These are phyloP conservation scores for Acanthosoma haemorrhoidale DNA, from an alignment of 2,888 invertebrate genomes.

Conservation along the genomic window DNA sequence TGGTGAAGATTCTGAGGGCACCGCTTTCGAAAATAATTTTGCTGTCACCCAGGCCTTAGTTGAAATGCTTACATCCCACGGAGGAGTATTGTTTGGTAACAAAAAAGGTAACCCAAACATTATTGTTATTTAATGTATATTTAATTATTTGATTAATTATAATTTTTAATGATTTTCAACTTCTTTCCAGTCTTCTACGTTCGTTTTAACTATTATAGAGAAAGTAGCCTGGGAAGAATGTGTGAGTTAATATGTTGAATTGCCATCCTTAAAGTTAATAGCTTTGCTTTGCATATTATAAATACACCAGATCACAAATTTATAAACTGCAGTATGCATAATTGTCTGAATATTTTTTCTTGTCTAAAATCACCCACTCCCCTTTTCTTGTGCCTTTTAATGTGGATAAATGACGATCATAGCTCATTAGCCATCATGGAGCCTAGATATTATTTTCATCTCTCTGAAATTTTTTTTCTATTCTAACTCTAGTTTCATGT, in stretches of 20 bases:
- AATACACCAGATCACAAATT: too few species aligned
- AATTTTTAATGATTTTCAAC: neutral
- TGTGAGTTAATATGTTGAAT: neutral
- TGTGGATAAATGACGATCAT: too few species aligned
- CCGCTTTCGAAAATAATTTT: conserved; percentile 45
- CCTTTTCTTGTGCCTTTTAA: too few species aligned
- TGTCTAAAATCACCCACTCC: too few species aligned
- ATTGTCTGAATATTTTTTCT: too few species aligned
- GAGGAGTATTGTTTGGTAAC: conserved; percentile 44
- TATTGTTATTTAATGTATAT: neutral
- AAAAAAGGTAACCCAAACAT: conserved; percentile 37
- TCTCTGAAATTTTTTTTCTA: too few species aligned
- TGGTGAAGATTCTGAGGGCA: conserved; percentile 46
- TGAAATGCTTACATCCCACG: conserved; percentile 51
- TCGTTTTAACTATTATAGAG: neutral
- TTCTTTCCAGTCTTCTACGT: neutral
- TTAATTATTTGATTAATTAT: neutral
- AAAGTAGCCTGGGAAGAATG: neutral
- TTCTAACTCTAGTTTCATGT: too few species aligned
- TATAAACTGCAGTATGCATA: too few species aligned
- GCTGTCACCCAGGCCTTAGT: conserved; percentile 58
- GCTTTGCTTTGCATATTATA: too few species aligned
- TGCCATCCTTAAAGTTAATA: too few species aligned
- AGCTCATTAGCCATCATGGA: too few species aligned
- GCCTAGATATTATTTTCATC: too few species aligned